Evolutionary conservation across 2,113 vertebrate genomes (phyloP).

Genomic region (Gopherus evgoodei): DNA sequence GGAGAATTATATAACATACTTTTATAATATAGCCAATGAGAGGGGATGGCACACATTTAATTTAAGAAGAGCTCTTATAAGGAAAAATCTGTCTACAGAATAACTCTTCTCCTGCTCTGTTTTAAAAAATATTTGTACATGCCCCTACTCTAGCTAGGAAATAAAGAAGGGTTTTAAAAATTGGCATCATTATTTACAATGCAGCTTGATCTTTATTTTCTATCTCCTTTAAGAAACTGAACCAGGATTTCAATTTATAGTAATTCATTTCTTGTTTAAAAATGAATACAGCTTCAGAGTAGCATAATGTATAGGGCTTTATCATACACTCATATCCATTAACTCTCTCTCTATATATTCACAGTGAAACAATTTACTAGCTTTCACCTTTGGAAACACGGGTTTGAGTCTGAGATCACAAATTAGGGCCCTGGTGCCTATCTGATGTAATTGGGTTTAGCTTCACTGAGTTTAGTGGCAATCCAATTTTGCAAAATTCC

Average conservation of each 20-base stretch:
- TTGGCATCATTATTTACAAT: neutral
- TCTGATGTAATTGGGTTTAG: neutral
- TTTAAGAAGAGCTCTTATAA: slow-evolving; percentile 46
- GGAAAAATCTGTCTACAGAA: slow-evolving; percentile 28
- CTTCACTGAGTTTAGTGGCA: neutral
- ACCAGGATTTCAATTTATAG: neutral
- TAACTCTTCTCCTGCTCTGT: slow-evolving; percentile 11
- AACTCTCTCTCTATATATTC: neutral
- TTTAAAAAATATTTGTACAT: slow-evolving; percentile 47
- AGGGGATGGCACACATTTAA: slow-evolving; percentile 38
- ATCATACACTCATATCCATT: neutral
- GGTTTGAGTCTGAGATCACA: neutral
- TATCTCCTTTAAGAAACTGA: neutral
- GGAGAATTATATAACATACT: slow-evolving; percentile 44
- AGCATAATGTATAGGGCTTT: neutral
- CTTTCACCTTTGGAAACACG: slow-evolving; percentile 16
- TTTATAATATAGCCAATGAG: slow-evolving; percentile 13
- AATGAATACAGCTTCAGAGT: neutral
- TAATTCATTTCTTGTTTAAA: neutral
- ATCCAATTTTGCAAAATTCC: neutral
- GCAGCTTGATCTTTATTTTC: slow-evolving; percentile 12
- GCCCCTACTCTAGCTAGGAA: neutral
- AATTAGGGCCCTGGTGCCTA: neutral
- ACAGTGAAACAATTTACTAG: neutral
- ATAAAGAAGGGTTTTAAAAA: neutral